Evolutionary conservation across 2,888 invertebrate species (phyloP).

Genomic region (Bombylius major): DNA sequence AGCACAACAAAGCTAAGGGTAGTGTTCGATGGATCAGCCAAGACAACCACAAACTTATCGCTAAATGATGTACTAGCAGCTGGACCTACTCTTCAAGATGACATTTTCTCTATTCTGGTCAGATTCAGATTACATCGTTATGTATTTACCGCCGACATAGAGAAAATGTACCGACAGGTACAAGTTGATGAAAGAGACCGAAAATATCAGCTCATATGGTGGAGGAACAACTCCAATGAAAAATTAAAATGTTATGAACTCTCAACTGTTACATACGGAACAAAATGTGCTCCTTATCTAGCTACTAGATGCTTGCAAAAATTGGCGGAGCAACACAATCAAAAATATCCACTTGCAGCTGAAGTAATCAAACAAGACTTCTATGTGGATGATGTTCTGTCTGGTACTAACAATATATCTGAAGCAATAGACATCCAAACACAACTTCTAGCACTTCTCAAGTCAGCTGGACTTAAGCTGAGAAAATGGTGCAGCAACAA

Average conservation of each 20-base stretch:
- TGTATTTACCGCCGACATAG: no score
- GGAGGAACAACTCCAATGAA: constrained; percentile 28
- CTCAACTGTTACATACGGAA: constrained; percentile 6
- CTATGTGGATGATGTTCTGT: constrained; percentile 35
- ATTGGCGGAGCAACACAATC: constrained; percentile 37
- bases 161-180: no score
- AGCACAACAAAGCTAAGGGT: no score
- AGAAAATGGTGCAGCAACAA: not conserved
- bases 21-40: no score
- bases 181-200: no score
- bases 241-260: constrained; percentile 23
- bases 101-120: no score
- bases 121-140: no score
- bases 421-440: constrained; percentile 7
- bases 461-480: not conserved
- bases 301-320: constrained; percentile 28
- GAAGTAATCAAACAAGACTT: constrained; percentile 38
- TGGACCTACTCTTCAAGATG: no score
- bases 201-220: constrained; percentile 33
- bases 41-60: no score
- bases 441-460: not conserved
- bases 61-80: no score
- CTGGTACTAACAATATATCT: constrained; percentile 36
- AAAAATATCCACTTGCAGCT: constrained; percentile 39
- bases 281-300: constrained; percentile 30